Percentiles rank a stretch among this genome's conserved stretches.
phyloP scores from a whole-genome alignment of 2,888 invertebrate species.

The Dione vanillae region DNA sequence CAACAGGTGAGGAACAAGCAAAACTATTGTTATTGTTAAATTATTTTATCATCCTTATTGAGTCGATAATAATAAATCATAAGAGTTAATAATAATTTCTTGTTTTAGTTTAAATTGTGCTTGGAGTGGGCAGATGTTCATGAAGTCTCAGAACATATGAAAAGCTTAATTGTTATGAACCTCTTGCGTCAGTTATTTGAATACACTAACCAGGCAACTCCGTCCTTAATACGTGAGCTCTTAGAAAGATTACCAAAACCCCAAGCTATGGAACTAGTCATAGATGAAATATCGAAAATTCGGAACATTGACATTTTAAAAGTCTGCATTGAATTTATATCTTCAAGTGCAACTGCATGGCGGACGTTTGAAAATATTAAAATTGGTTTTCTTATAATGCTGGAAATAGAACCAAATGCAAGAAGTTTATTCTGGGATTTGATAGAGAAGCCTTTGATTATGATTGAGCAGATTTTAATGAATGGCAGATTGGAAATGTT shows the following conservation, averaged over 20 bases:
- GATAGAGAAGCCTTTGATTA: constrained; percentile 88
- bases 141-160: constrained; percentile 82
- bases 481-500: constrained; percentile 90
- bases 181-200: constrained; percentile 84
- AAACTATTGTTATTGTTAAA: background rate
- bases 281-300: constrained; percentile 85
- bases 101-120: constrained; percentile 85
- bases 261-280: constrained; percentile 86
- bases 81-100: background rate
- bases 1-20: constrained; percentile 68
- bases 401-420: constrained; percentile 83
- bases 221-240: constrained; percentile 78
- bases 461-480: constrained; percentile 94
- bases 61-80: too few relatives aligned
- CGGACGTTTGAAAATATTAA: constrained; percentile 85
- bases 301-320: constrained; percentile 86
- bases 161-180: constrained; percentile 80
- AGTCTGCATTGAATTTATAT: constrained; percentile 86
- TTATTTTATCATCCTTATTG: background rate
- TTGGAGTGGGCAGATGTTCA: constrained; percentile 88
- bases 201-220: constrained; percentile 75
- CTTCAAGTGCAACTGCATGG: constrained; percentile 78
- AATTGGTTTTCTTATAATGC: constrained; percentile 88
- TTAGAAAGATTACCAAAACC: constrained; percentile 84
- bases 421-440: constrained; percentile 86